A percentile compares a stretch with the other conserved stretches of the same genome.
phyloP scores from a whole-genome alignment of 1,140 invertebrate species.

The Apis laboriosa region DNA sequence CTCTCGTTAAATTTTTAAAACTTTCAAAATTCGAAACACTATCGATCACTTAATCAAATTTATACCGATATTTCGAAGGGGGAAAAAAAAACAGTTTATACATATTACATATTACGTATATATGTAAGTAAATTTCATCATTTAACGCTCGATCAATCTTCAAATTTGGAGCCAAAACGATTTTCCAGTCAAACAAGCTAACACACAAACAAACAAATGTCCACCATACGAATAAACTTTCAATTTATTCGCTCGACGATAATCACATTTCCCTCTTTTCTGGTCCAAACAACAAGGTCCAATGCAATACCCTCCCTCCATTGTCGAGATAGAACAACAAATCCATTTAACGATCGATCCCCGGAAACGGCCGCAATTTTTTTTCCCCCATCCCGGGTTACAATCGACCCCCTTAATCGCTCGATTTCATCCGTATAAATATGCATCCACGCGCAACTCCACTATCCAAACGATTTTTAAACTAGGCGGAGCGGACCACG shows the following conservation, averaged over 20 bases:
- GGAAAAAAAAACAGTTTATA: not conserved
- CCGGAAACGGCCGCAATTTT: conserved; percentile 10
- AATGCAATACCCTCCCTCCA: not conserved
- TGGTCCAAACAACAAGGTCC: not conserved
- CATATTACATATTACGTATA: not conserved
- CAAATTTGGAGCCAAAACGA: not conserved
- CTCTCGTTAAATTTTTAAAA: not conserved
- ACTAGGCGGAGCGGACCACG: not conserved
- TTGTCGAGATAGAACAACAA: not conserved
- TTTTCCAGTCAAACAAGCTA: conserved; percentile 12
- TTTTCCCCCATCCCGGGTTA: not conserved
- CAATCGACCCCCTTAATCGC: not conserved
- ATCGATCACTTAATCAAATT: too few relatives aligned
- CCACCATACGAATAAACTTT: conserved; percentile 15
- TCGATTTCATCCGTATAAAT: conserved; percentile 45
- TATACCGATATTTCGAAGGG: not conserved
- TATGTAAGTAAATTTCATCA: not conserved
- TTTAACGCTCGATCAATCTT: not conserved
- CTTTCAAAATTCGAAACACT: too few relatives aligned
- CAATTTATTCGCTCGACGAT: not conserved
- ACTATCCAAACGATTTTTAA: conserved; percentile 33
- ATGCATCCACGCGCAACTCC: conserved; percentile 20
- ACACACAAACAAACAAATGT: not conserved
- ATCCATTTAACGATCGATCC: not conserved
- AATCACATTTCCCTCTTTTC: not conserved